phyloP scores from a whole-genome alignment of 1,140 invertebrate genomes.

The Hirudo medicinalis region DNA sequence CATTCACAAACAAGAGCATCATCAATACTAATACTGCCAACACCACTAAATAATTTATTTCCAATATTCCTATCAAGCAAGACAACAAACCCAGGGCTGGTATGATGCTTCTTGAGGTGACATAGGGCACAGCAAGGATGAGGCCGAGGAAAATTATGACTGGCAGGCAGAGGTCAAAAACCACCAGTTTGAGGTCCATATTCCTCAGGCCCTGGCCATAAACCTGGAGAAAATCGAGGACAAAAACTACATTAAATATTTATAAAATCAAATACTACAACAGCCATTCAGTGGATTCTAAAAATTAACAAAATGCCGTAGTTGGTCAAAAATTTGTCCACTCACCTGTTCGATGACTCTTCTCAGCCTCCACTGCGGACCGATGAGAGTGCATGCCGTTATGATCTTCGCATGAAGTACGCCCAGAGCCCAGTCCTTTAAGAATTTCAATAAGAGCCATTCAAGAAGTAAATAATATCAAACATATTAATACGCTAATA shows the following conservation, averaged over 20 bases:
- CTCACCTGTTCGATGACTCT: constrained; percentile 74
- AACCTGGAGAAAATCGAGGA: constrained; percentile 29
- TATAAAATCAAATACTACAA: too few relatives aligned
- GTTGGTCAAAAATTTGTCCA: too few relatives aligned
- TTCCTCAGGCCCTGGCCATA: constrained; percentile 76
- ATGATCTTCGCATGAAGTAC: constrained; percentile 94
- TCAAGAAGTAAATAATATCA: not conserved
- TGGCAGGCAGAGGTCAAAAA: constrained; percentile 70
- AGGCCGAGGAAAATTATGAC: constrained; percentile 73
- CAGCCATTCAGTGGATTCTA: too few relatives aligned
- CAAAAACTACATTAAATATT: too few relatives aligned
- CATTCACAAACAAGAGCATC: not conserved
- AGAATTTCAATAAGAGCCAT: not conserved
- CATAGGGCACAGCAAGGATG: constrained; percentile 75
- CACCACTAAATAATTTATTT: not conserved
- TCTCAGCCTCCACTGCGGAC: constrained; percentile 84
- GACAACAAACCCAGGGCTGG: constrained; percentile 54
- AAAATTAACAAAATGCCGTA: too few relatives aligned
- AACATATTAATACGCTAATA: not conserved
- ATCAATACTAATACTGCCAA: too few relatives aligned
- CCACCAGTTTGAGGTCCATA: constrained; percentile 75
- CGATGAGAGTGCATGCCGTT: constrained; percentile 92
- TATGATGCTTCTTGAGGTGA: constrained; percentile 61
- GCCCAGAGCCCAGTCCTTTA: constrained; percentile 83
- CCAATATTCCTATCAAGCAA: not conserved